phyloP scores from a whole-genome alignment of 2,113 vertebrate genomes.

The Chlorodrepanis virens region DNA sequence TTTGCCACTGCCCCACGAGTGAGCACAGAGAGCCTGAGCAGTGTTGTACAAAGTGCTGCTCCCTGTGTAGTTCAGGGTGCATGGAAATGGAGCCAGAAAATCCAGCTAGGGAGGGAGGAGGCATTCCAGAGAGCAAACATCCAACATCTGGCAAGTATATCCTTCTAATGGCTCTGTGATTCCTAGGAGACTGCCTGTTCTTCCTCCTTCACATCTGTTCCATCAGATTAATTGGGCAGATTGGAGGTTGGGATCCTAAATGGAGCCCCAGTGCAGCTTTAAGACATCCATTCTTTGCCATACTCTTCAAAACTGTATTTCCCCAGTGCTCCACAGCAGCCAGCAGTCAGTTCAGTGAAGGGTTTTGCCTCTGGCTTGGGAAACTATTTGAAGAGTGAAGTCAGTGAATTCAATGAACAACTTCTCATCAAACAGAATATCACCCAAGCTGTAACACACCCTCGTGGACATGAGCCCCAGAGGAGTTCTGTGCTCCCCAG shows the following conservation, averaged over 20 bases:
- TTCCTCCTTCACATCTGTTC: constrained; percentile 48
- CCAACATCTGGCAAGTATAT: constrained; percentile 54
- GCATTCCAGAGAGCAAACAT: neutral
- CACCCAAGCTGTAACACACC: neutral
- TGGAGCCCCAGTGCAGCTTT: neutral
- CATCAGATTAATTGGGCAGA: constrained; percentile 15
- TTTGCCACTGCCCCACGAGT: neutral
- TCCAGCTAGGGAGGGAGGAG: neutral
- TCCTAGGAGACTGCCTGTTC: constrained; percentile 41
- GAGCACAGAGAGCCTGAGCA: neutral
- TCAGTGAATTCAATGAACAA: neutral
- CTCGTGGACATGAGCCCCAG: neutral
- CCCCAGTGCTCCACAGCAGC: neutral
- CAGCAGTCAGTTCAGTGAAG: neutral
- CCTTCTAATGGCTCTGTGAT: neutral
- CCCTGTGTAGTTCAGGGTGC: neutral
- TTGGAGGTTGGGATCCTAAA: neutral
- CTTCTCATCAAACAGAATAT: neutral
- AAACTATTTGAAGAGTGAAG: neutral
- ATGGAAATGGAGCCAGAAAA: constrained; percentile 10
- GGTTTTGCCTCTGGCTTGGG: neutral
- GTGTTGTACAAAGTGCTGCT: neutral
- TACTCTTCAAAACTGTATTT: neutral
- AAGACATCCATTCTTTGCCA: constrained; percentile 4
- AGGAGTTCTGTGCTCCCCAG: neutral